Evolutionary conservation across 2,797 vertebrate species (phyloP).

Genomic region (Hylomyscus alleni): DNA sequence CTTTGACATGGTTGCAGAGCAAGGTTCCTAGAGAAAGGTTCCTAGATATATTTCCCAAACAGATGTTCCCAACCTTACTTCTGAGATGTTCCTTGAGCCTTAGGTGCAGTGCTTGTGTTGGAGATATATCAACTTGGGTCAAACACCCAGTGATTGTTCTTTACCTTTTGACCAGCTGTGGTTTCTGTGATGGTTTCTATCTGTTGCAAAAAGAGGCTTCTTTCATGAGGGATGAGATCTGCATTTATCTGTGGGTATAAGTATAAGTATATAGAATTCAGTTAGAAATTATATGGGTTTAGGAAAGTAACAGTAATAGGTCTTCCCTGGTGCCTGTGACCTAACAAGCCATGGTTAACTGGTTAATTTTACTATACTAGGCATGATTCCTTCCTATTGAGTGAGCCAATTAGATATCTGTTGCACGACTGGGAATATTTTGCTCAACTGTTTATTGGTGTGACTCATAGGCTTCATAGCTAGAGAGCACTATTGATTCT

Average conservation of each 20-base stretch:
- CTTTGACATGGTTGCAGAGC: neutral
- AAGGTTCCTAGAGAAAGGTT: slow-evolving; percentile 15
- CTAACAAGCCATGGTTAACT: neutral
- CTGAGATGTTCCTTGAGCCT: neutral
- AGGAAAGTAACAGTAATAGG: neutral
- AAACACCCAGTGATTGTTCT: neutral
- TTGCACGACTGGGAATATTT: neutral
- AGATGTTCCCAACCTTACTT: neutral
- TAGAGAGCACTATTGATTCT: neutral
- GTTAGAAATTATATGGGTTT: neutral
- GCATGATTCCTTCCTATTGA: neutral
- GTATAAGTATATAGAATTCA: neutral
- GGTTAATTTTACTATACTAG: neutral
- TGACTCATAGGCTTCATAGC: neutral
- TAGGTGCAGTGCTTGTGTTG: neutral
- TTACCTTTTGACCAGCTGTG: neutral
- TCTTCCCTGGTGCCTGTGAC: neutral
- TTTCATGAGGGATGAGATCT: neutral
- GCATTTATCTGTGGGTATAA: neutral
- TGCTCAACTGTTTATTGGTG: neutral
- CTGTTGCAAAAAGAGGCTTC: neutral
- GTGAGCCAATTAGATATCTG: neutral
- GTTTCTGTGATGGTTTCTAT: neutral
- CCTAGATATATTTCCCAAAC: neutral
- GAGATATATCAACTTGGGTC: too few species aligned